Evolutionary conservation across 2,113 vertebrate species (phyloP).

Genomic region (Hystrix cristata): DNA sequence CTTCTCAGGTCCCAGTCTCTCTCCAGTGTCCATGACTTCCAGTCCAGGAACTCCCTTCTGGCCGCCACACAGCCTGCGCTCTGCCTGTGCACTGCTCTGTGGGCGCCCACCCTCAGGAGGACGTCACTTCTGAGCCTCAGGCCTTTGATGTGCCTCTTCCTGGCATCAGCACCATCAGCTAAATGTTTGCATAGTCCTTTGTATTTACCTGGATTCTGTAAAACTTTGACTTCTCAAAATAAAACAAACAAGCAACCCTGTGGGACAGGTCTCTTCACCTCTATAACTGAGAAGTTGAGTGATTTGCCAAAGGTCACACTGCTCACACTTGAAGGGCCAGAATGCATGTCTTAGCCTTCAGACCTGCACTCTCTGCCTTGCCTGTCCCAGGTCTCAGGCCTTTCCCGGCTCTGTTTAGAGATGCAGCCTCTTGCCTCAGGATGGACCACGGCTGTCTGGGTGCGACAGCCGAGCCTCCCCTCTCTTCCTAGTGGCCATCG

Average conservation of each 20-base stretch:
- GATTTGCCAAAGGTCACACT: neutral
- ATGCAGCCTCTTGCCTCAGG: neutral
- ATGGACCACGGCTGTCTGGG: neutral
- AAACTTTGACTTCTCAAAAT: neutral
- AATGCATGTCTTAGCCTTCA: neutral
- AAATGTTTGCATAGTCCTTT: neutral
- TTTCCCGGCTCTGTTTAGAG: neutral
- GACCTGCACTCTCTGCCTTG: neutral
- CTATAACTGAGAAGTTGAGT: neutral
- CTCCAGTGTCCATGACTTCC: rapidly evolving
- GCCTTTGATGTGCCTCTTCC: neutral
- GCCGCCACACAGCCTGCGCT: neutral
- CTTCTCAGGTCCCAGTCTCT: neutral
- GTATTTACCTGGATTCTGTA: neutral
- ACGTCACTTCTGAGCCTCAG: neutral
- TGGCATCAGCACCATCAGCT: neutral
- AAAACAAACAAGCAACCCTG: neutral
- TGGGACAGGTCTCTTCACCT: neutral
- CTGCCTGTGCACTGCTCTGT: neutral
- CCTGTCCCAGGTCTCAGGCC: neutral
- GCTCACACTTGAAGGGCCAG: rapidly evolving
- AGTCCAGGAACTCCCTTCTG: neutral
- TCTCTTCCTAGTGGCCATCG: rapidly evolving
- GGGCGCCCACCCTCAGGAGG: neutral
- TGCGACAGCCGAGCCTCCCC: neutral